Percentiles rank a stretch among this genome's conserved stretches.
Evolutionary conservation across 2,797 vertebrate species (phyloP).

Genomic region (Characodon lateralis): DNA sequence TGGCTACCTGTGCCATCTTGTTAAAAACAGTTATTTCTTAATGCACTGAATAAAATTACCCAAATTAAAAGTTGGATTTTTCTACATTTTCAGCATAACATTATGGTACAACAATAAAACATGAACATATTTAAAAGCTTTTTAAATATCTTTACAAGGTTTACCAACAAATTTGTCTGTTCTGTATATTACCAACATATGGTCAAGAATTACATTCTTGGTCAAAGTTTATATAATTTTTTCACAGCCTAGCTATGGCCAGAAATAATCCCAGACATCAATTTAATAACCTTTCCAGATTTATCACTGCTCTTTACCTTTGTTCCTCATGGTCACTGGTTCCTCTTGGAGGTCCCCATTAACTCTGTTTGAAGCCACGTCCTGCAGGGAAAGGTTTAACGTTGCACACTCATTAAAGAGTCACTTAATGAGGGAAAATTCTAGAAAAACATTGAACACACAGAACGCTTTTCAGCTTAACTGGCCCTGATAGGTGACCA

Average conservation of each 20-base stretch:
- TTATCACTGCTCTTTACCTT: constrained; percentile 75
- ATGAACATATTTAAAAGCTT: background rate
- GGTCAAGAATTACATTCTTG: background rate
- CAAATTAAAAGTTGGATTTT: background rate
- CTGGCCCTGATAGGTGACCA: background rate
- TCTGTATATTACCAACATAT: constrained; percentile 2
- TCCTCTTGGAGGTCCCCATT: constrained; percentile 82
- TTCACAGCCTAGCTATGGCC: constrained; percentile 5
- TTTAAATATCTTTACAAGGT: background rate
- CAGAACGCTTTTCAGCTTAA: background rate
- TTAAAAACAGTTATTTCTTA: background rate
- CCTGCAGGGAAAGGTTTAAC: constrained; percentile 71
- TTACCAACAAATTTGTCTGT: background rate
- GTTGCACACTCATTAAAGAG: constrained; percentile 29
- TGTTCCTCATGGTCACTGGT: constrained; percentile 73
- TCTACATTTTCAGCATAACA: background rate
- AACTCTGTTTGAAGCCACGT: constrained; percentile 83
- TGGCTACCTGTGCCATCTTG: background rate
- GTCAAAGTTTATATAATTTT: background rate
- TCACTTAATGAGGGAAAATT: background rate
- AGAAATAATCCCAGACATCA: constrained; percentile 45
- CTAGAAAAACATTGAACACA: background rate
- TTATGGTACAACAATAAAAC: background rate
- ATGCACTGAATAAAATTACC: background rate
- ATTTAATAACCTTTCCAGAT: constrained; percentile 51